Evolutionary conservation across 2,888 invertebrate genomes (phyloP).

Genomic region (Trilocha varians): DNA sequence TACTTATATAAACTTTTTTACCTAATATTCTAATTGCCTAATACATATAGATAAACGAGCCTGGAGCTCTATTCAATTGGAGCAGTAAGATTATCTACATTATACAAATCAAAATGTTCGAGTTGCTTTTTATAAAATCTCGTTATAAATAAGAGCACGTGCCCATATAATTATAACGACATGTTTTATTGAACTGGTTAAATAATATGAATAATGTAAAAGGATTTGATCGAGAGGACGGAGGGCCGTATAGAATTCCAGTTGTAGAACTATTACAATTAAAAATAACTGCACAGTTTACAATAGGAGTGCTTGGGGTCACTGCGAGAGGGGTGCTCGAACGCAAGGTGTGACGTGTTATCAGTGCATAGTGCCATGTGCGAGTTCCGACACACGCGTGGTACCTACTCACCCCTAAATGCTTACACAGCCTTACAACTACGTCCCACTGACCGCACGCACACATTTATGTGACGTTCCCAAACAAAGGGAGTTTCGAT

Average conservation of each 20-base stretch:
- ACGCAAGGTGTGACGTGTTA: constrained; percentile 69
- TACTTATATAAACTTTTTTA: too few relatives aligned
- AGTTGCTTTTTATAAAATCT: too few relatives aligned
- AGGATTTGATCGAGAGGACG: neutral
- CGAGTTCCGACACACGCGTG: constrained; percentile 60
- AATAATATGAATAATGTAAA: neutral
- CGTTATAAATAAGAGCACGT: neutral
- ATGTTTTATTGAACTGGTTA: constrained; percentile 3
- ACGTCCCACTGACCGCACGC: constrained; percentile 35
- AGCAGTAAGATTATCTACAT: too few relatives aligned
- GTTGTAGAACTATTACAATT: neutral
- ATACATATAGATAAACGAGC: too few relatives aligned
- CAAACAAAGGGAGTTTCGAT: constrained; percentile 43
- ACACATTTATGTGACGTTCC: constrained; percentile 37
- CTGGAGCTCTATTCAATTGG: too few relatives aligned
- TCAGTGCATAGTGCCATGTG: constrained; percentile 62
- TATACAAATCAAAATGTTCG: too few relatives aligned
- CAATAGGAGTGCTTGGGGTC: constrained; percentile 50
- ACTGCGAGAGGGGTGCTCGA: constrained; percentile 46
- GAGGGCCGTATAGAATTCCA: neutral
- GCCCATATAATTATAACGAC: constrained; percentile 8
- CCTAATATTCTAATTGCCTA: too few relatives aligned
- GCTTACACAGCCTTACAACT: constrained; percentile 23
- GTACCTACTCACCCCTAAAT: constrained; percentile 32
- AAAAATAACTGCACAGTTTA: neutral